A percentile compares a stretch with the other conserved stretches of the same genome.
Conservation (phyloP, 2,888 invertebrate genomes). For the Phyllotreta cruciferae region DNA sequence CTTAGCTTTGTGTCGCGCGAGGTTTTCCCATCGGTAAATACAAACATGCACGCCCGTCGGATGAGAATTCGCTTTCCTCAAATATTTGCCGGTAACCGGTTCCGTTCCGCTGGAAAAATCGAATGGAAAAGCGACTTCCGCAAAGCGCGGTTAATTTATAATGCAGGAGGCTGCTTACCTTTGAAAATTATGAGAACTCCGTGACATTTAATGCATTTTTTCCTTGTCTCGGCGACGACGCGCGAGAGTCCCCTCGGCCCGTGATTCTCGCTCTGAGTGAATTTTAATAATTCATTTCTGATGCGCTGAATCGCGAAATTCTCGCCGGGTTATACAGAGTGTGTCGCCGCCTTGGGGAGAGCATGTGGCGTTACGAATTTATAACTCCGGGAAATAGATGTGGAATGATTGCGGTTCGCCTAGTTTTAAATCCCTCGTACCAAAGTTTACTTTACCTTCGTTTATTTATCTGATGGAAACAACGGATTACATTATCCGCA, state of each 20-base stretch:
- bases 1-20: too few species aligned
- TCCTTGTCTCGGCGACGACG: conserved; percentile 31
- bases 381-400: conserved; percentile 13
- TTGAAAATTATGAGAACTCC: conserved; percentile 37
- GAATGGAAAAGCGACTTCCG: conserved; percentile 22
- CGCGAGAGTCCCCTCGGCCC: conserved; percentile 22
- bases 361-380: conserved; percentile 13
- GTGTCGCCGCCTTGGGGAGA: conserved; percentile 3
- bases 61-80: too few species aligned
- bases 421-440: conserved; percentile 8
- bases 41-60: too few species aligned
- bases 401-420: conserved; percentile 5
- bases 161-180: conserved; percentile 33
- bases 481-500: too few species aligned
- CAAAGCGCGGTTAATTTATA: conserved; percentile 32
- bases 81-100: background rate
- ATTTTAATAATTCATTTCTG: conserved; percentile 34
- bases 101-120: conserved; percentile 23
- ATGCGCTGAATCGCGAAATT: conserved; percentile 24
- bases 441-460: too few species aligned
- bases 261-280: conserved; percentile 34
- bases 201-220: conserved; percentile 39
- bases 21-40: too few species aligned
- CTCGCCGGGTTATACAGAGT: conserved; percentile 11
- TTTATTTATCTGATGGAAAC: too few species aligned